Base-by-base conservation (phyloP, 2,113 vertebrate genomes). In the Upupa epops region DNA sequence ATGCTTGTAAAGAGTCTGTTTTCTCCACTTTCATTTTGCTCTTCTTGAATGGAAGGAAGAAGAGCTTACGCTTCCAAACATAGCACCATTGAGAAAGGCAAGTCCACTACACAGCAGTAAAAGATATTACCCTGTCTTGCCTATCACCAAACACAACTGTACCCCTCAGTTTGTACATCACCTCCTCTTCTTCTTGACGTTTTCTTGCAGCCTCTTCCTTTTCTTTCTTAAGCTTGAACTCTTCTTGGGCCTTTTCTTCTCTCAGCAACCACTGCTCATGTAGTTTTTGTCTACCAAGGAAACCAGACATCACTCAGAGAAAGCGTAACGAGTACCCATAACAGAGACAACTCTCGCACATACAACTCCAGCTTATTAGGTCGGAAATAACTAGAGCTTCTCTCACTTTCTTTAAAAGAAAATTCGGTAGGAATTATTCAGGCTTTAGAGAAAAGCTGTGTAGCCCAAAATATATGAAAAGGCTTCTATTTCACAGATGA, bases 151-250 rank as follows among this genome's bases (percentile, higher is more conserved):
- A 34, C 17, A 40, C 40, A 87, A 91, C 16, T 17, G 4, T 76
- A 80, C 63, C 9, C 17, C 16, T 64, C 29, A 42, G 52, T 70
- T 89, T 82, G 83, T 70, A 85, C 51, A 42, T 63, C 91, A 99
- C 99, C 99, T 99, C 99, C 87, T 99, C 98, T 31, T 99, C 98
- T 86, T 99, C 99, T 87, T 98, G 98, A 84, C 96, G 98, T 94
- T 93, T 98, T 96, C 93, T 97, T 56, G 96, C 98, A 48, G 98
- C 97, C 34, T 98, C 99, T 92, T 99, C 98, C 86, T 96, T 98
- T 96, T 99, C 98, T 65, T 93, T 97, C 84, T 89, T 98, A 81
- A 98, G 91, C 68, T 94, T 97, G 94, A 99, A 99, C 80, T 98
- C 98, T 94, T 99, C 98, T 96, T 99, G 99, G 32, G 99, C 98